phyloP scores from a whole-genome alignment of 2,797 vertebrate genomes.

The Melanotaenia maccullochi region DNA sequence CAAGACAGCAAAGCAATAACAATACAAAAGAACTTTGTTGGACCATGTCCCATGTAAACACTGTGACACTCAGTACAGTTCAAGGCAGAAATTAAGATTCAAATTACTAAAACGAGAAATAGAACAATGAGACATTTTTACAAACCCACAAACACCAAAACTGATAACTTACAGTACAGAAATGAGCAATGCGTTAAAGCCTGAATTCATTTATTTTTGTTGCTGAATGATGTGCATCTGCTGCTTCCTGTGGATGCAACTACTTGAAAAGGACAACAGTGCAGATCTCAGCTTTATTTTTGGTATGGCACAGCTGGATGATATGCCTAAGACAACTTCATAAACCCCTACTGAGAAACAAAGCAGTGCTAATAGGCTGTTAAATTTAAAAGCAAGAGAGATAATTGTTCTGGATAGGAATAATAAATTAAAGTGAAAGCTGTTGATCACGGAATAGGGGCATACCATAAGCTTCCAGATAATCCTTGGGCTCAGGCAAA shows the following conservation, averaged over 20 bases:
- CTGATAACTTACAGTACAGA: conserved; percentile 11
- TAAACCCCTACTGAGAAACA: conserved; percentile 16
- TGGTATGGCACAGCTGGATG: conserved; percentile 43
- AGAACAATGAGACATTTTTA: neutral
- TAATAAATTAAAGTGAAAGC: conserved; percentile 1
- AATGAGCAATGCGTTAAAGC: conserved; percentile 11
- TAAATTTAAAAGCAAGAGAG: neutral
- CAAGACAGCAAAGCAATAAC: conserved; percentile 31
- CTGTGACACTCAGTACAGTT: conserved; percentile 21
- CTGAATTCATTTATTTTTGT: conserved; percentile 24
- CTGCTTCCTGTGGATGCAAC: neutral
- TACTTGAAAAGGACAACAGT: conserved; percentile 18
- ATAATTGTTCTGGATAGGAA: neutral
- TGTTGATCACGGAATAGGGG: neutral
- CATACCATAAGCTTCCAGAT: conserved; percentile 13
- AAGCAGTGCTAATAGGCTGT: neutral
- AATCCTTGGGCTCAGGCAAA: conserved; percentile 1
- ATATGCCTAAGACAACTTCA: conserved; percentile 32
- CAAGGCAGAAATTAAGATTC: conserved; percentile 18
- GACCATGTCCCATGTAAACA: conserved; percentile 10
- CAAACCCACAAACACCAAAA: neutral
- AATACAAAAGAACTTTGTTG: conserved; percentile 62
- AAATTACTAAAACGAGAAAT: conserved; percentile 14
- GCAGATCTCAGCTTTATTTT: conserved; percentile 58
- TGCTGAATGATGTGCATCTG: conserved; percentile 30